These are phyloP conservation scores for Sycophila sp. DNA, from an alignment of 1,140 invertebrate genomes.

Conservation along the genomic window DNA sequence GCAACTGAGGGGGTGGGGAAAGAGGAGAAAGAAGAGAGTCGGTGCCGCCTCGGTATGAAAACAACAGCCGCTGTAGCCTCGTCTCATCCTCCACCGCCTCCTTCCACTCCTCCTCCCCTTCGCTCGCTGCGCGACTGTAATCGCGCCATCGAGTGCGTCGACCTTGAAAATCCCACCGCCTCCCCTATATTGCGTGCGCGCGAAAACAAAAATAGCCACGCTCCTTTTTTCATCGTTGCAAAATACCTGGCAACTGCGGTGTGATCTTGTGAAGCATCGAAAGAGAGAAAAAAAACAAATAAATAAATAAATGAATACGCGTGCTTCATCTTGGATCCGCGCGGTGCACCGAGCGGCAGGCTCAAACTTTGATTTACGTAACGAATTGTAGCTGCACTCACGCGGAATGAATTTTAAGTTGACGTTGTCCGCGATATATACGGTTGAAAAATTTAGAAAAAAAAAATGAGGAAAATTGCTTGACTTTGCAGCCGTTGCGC, in stretches of 20 bases:
- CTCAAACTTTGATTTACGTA: slow-evolving; percentile 30
- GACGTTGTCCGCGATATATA: too few species aligned
- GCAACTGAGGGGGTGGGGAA: neutral
- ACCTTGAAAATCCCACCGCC: slow-evolving; percentile 22
- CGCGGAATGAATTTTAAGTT: too few species aligned
- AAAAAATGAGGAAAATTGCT: too few species aligned
- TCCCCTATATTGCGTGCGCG: neutral
- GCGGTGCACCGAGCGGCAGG: too few species aligned
- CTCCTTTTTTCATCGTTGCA: too few species aligned
- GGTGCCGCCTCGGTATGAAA: neutral
- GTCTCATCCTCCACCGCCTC: too few species aligned
- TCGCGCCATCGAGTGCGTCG: slow-evolving; percentile 21
- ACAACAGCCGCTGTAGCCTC: neutral
- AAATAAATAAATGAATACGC: neutral
- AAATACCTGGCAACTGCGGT: too few species aligned
- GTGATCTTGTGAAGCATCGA: neutral
- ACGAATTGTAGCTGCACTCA: slow-evolving; percentile 9
- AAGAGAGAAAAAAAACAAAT: neutral
- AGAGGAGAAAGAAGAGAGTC: neutral
- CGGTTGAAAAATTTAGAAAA: too few species aligned
- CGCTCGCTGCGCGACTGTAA: too few species aligned
- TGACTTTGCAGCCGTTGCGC: too few species aligned
- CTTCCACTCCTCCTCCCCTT: neutral
- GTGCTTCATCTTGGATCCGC: too few species aligned
- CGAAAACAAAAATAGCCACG: slow-evolving; percentile 1